phyloP scores from a whole-genome alignment of 2,113 vertebrate species.

The Ochotona curzoniae region DNA sequence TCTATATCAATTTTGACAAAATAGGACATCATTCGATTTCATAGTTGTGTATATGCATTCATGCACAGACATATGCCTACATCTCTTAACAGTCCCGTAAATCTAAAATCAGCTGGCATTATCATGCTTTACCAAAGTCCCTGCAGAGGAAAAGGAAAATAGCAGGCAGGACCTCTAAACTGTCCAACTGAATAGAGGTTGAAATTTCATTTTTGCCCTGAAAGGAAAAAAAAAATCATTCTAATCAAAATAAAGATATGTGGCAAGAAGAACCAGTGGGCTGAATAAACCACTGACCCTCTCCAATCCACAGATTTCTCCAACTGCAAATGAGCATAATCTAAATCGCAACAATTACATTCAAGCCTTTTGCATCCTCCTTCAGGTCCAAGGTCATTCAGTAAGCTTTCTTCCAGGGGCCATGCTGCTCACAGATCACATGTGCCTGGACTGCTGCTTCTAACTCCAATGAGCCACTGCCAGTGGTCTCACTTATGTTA shows the following conservation, averaged over 20 bases:
- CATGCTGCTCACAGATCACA: neutral
- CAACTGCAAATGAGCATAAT: slow-evolving; percentile 26
- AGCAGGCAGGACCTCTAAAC: neutral
- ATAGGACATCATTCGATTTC: neutral
- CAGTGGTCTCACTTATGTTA: neutral
- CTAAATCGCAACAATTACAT: slow-evolving; percentile 37
- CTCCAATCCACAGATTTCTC: slow-evolving; percentile 8
- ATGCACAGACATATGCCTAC: neutral
- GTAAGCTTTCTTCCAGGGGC: neutral
- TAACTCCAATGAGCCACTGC: neutral
- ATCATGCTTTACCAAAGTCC: neutral
- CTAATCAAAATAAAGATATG: slow-evolving; percentile 29
- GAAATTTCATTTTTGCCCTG: neutral
- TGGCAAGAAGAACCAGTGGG: neutral
- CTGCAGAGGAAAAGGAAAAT: neutral
- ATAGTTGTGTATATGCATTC: neutral
- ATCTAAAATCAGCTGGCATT: neutral
- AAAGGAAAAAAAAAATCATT: neutral
- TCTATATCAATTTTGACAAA: neutral
- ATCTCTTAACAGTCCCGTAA: neutral
- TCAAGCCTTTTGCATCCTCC: neutral
- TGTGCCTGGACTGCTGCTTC: neutral
- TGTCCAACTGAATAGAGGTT: neutral
- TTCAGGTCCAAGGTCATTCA: neutral
- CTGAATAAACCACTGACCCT: slow-evolving; percentile 7